These are phyloP conservation scores for Morinoia aosen DNA, from an alignment of 2,888 invertebrate species.

Conservation along the genomic window DNA sequence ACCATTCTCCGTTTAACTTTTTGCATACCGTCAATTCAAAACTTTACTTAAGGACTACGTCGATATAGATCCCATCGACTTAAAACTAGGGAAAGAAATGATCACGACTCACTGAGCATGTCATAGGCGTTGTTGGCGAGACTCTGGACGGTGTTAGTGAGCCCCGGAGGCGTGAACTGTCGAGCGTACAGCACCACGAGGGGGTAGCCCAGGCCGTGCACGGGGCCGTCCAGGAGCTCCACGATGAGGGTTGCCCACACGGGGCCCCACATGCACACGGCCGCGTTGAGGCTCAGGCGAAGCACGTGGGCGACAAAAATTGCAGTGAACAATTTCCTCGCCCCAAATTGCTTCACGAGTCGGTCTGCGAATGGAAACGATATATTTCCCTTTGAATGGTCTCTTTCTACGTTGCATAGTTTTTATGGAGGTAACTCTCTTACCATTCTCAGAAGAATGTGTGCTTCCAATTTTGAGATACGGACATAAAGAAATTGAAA, in stretches of 20 bases:
- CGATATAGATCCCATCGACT: too few species aligned
- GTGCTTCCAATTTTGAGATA: too few species aligned
- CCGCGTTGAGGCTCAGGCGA: conserved; percentile 58
- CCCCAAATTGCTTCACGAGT: conserved; percentile 41
- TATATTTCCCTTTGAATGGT: too few species aligned
- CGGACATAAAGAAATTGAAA: too few species aligned
- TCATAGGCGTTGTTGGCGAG: conserved; percentile 63
- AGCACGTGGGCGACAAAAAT: conserved; percentile 41
- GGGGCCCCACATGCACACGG: conserved; percentile 58
- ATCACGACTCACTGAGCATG: conserved; percentile 37
- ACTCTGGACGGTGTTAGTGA: conserved; percentile 62
- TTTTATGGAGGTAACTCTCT: too few species aligned
- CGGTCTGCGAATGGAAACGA: background rate
- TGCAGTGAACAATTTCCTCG: background rate
- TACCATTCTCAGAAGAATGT: too few species aligned
- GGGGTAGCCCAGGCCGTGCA: conserved; percentile 63
- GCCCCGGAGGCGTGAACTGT: conserved; percentile 57
- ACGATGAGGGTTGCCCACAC: conserved; percentile 63
- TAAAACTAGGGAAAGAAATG: too few species aligned
- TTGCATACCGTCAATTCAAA: too few species aligned
- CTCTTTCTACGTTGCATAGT: too few species aligned
- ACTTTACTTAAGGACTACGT: too few species aligned
- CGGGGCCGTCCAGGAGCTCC: conserved; percentile 63
- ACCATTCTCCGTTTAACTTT: too few species aligned
- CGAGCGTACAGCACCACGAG: conserved; percentile 58